Evolutionary conservation across 2,888 invertebrate genomes (phyloP).

Genomic region (Eristalis pertinax): DNA sequence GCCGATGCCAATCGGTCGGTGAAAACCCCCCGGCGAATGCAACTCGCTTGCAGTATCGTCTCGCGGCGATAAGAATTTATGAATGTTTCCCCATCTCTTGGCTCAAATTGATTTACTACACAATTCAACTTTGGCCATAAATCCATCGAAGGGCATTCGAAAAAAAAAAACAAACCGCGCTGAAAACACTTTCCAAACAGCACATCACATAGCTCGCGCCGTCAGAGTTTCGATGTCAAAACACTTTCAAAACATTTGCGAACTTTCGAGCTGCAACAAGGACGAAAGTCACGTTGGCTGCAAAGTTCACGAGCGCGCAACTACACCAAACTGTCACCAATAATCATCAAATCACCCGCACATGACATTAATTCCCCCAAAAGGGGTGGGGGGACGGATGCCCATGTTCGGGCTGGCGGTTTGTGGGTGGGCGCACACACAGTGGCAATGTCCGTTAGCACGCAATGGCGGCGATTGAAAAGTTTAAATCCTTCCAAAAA

Average conservation of each 20-base stretch:
- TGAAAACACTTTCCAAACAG: conserved; percentile 36
- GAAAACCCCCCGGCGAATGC: not conserved
- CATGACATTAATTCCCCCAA: conserved; percentile 63
- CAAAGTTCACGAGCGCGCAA: conserved; percentile 46
- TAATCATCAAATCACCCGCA: conserved; percentile 69
- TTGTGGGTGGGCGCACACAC: conserved; percentile 13
- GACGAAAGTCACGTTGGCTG: conserved; percentile 19
- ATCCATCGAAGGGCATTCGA: conserved; percentile 33
- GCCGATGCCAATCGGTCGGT: not conserved
- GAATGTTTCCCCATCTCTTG: conserved; percentile 15
- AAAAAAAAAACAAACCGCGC: conserved; percentile 20
- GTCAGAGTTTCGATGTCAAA: conserved; percentile 45
- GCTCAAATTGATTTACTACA: conserved; percentile 51
- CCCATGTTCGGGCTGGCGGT: conserved; percentile 39
- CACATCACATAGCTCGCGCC: conserved; percentile 8
- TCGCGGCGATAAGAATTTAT: not conserved
- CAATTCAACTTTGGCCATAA: conserved; percentile 57
- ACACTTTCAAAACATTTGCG: conserved; percentile 44
- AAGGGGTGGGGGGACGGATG: conserved; percentile 21
- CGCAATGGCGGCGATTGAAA: conserved; percentile 28
- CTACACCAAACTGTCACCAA: conserved; percentile 59
- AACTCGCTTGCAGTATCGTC: not conserved
- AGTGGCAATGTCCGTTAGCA: conserved; percentile 38
- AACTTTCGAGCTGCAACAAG: conserved; percentile 20
- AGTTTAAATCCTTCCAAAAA: conserved; percentile 27